Evolutionary conservation across 2,888 invertebrate species (phyloP).

Genomic region (Notodonta dromedarius): DNA sequence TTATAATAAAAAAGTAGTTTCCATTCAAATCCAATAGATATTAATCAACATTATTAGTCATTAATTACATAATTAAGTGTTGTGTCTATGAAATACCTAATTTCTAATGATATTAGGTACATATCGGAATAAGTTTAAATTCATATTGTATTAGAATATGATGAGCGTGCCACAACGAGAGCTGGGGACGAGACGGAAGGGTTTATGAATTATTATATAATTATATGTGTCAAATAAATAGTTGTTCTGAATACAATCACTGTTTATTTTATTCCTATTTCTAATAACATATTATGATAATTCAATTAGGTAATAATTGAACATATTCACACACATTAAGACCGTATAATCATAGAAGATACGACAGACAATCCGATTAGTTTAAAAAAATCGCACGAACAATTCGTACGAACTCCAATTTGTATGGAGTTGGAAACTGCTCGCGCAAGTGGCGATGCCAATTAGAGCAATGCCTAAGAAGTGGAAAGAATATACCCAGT

Average conservation of each 20-base stretch:
- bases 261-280: neutral
- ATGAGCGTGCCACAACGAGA: neutral
- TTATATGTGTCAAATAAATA: neutral
- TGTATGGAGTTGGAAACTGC: too few species aligned
- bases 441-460: too few species aligned
- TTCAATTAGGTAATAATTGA: too few species aligned
- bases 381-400: too few species aligned
- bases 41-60: too few species aligned
- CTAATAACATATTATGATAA: neutral
- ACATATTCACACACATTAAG: too few species aligned
- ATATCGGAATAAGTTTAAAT: conserved; percentile 13
- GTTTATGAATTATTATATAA: too few species aligned
- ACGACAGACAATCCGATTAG: too few species aligned
- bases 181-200: neutral
- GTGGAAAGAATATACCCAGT: too few species aligned
- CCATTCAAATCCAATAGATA: conserved; percentile 8
- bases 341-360: too few species aligned
- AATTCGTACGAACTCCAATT: too few species aligned
- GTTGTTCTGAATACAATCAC: neutral
- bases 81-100: conserved; percentile 14
- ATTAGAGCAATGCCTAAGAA: too few species aligned
- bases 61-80: neutral
- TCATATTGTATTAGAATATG: conserved; percentile 1
- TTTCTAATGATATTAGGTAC: conserved; percentile 32
- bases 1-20: conserved; percentile 8